Evolutionary conservation across 1,140 invertebrate species (phyloP).

Genomic region (Mamestra configurata): DNA sequence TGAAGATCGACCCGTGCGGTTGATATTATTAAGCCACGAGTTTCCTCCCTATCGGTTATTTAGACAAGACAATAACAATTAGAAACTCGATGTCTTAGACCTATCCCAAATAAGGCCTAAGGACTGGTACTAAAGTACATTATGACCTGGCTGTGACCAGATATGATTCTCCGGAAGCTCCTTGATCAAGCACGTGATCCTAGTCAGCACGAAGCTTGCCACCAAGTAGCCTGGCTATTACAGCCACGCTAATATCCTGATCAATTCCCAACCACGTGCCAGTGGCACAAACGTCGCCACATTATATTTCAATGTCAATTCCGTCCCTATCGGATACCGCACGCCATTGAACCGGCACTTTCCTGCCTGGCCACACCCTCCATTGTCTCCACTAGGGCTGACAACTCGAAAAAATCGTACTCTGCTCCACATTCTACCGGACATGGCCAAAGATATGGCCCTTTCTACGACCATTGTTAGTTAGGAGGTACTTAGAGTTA

Average conservation of each 20-base stretch:
- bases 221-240: too few relatives aligned
- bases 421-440: conserved; percentile 19
- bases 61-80: too few relatives aligned
- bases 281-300: conserved; percentile 13
- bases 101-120: too few relatives aligned
- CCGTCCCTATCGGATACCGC: conserved; percentile 73
- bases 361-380: conserved; percentile 67
- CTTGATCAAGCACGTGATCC: too few relatives aligned
- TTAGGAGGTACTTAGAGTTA: background rate
- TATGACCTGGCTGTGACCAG: too few relatives aligned
- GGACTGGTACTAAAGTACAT: too few relatives aligned
- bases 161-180: too few relatives aligned
- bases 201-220: too few relatives aligned
- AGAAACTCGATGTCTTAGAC: too few relatives aligned
- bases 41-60: too few relatives aligned
- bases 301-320: conserved; percentile 77
- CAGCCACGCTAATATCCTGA: background rate
- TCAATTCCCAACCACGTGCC: background rate
- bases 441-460: conserved; percentile 1
- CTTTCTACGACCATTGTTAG: conserved; percentile 18
- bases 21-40: too few relatives aligned
- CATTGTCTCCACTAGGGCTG: conserved; percentile 68
- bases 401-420: background rate
- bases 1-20: too few relatives aligned
- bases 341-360: conserved; percentile 57